Evolutionary conservation across 2,888 invertebrate genomes (phyloP).

Genomic region (Drosophila meridiana): DNA sequence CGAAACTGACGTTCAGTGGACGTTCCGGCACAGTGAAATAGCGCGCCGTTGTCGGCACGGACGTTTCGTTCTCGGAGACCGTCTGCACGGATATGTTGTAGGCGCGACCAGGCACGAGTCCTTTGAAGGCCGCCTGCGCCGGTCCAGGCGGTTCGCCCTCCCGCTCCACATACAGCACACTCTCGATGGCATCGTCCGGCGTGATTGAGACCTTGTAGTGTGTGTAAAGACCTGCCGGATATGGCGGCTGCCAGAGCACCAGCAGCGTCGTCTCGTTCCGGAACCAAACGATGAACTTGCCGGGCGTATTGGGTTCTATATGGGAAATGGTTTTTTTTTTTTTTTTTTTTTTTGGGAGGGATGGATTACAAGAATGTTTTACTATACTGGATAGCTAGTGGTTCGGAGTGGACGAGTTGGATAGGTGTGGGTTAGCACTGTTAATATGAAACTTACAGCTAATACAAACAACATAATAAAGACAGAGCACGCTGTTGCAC

Average conservation of each 20-base stretch:
- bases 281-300: slow-evolving; percentile 98
- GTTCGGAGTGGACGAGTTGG: neutral
- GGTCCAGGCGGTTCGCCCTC: slow-evolving; percentile 98
- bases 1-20: slow-evolving; percentile 93
- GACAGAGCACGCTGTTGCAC: slow-evolving; percentile 38
- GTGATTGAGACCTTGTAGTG: slow-evolving; percentile 97
- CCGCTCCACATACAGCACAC: slow-evolving; percentile 95
- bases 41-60: slow-evolving; percentile 95
- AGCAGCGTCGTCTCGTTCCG: slow-evolving; percentile 96
- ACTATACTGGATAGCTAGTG: slow-evolving; percentile 37
- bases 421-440: slow-evolving; percentile 9
- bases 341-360: slow-evolving; percentile 8
- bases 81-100: slow-evolving; percentile 98
- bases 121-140: slow-evolving; percentile 97
- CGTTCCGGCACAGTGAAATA: slow-evolving; percentile 96
- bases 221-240: slow-evolving; percentile 96
- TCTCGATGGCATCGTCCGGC: slow-evolving; percentile 95
- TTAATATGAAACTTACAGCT: slow-evolving; percentile 19
- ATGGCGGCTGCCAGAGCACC: slow-evolving; percentile 97
- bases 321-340: slow-evolving; percentile 17
- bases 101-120: slow-evolving; percentile 93
- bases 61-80: slow-evolving; percentile 95
- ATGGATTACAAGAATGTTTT: slow-evolving; percentile 31
- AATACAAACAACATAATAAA: slow-evolving; percentile 35
- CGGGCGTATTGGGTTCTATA: slow-evolving; percentile 96